These are phyloP conservation scores for Enteromius treurensis DNA, from an alignment of 2,797 vertebrate genomes.

Conservation along the genomic window DNA sequence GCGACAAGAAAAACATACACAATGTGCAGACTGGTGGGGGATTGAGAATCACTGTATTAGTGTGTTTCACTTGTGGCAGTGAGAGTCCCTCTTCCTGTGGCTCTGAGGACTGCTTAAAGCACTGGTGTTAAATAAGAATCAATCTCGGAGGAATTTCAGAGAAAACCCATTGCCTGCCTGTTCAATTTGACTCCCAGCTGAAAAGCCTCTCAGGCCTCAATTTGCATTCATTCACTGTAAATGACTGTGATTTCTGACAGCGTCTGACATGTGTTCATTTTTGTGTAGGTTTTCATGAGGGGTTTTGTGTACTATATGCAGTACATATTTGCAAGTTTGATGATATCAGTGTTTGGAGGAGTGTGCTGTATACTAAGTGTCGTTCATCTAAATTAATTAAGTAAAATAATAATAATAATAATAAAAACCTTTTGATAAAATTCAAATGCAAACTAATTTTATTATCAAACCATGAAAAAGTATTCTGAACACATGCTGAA, in stretches of 20 bases:
- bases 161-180: slow-evolving; percentile 38
- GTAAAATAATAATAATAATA: too few relatives aligned
- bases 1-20: too few relatives aligned
- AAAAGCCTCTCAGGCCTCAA: slow-evolving; percentile 5
- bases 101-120: slow-evolving; percentile 37
- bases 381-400: too few relatives aligned
- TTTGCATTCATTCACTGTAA: slow-evolving; percentile 30
- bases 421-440: not conserved
- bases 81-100: not conserved
- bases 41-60: not conserved
- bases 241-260: slow-evolving; percentile 16
- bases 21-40: too few relatives aligned
- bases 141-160: slow-evolving; percentile 24
- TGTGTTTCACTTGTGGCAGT: slow-evolving; percentile 16
- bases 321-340: not conserved
- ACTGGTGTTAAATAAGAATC: slow-evolving; percentile 38
- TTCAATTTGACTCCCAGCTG: slow-evolving; percentile 37
- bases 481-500: not conserved
- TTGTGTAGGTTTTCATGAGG: slow-evolving; percentile 2
- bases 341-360: not conserved
- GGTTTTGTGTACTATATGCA: not conserved
- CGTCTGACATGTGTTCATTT: not conserved
- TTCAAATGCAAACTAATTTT: not conserved
- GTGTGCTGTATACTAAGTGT: not conserved
- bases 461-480: not conserved